phyloP scores from a whole-genome alignment of 1,140 invertebrate genomes.

The Drosophila nigromelanica region DNA sequence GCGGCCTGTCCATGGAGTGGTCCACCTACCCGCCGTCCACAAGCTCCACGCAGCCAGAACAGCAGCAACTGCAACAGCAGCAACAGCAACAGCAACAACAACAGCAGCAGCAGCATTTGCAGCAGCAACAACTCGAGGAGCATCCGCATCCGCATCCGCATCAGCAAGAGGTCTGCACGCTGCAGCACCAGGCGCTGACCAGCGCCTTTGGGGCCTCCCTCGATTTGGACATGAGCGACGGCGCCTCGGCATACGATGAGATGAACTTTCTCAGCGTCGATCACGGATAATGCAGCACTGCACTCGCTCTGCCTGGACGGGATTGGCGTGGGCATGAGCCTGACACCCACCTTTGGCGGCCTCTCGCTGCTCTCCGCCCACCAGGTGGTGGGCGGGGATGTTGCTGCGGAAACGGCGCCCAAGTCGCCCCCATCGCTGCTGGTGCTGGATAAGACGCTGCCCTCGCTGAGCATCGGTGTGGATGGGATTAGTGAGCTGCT shows the following conservation, averaged over 20 bases:
- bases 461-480: constrained; percentile 68
- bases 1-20: constrained; percentile 82
- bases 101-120: constrained; percentile 28
- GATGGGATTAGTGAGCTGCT: constrained; percentile 70
- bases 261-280: constrained; percentile 83
- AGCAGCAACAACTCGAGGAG: constrained; percentile 26
- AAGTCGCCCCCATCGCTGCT: constrained; percentile 69
- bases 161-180: constrained; percentile 38
- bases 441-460: constrained; percentile 74
- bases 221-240: constrained; percentile 63
- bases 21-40: constrained; percentile 71
- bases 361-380: constrained; percentile 40
- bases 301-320: constrained; percentile 63
- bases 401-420: constrained; percentile 29
- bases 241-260: constrained; percentile 79
- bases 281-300: constrained; percentile 50
- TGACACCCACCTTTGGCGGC: constrained; percentile 56
- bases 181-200: constrained; percentile 54
- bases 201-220: constrained; percentile 57
- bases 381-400: background rate
- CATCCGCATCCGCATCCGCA: constrained; percentile 21
- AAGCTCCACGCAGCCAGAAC: constrained; percentile 23
- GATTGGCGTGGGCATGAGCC: constrained; percentile 32
- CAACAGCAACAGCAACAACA: constrained; percentile 25
- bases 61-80: constrained; percentile 16